Evolutionary conservation across 2,888 invertebrate species (phyloP).

Genomic region (Callyntrura sp.): DNA sequence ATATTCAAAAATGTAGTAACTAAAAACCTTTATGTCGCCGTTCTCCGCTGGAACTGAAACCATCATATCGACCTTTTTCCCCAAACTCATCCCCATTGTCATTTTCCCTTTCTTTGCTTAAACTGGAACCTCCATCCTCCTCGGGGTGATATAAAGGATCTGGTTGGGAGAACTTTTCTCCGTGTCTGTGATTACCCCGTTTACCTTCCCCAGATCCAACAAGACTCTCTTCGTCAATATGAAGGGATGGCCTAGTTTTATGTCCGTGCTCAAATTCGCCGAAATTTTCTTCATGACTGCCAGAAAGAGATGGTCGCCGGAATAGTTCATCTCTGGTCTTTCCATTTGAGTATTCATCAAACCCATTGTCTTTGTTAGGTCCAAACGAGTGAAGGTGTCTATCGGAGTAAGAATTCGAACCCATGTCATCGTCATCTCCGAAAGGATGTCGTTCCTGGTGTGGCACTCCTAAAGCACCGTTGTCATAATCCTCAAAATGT

Average conservation of each 20-base stretch:
- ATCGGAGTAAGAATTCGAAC: conserved; percentile 51
- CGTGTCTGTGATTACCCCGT: conserved; percentile 22
- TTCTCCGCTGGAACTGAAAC: conserved; percentile 45
- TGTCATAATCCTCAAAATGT: conserved; percentile 63
- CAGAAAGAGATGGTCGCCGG: conserved; percentile 53
- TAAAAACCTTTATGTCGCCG: conserved; percentile 68
- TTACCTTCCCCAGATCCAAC: conserved; percentile 57
- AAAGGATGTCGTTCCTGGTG: conserved; percentile 26
- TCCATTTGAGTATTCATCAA: conserved; percentile 42
- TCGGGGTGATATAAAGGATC: conserved; percentile 90
- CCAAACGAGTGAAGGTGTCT: conserved; percentile 55
- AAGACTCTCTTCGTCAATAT: conserved; percentile 54
- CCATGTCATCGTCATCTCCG: conserved; percentile 46
- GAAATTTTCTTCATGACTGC: conserved; percentile 49
- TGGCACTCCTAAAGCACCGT: not conserved
- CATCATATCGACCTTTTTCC: conserved; percentile 47
- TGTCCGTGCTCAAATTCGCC: conserved; percentile 43
- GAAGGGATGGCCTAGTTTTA: conserved; percentile 34
- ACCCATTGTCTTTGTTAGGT: conserved; percentile 21
- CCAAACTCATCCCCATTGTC: conserved; percentile 49
- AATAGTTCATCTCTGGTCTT: not conserved
- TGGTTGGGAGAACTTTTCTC: conserved; percentile 91
- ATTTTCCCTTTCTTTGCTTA: conserved; percentile 25
- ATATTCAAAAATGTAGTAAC: not conserved
- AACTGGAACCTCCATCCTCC: conserved; percentile 63